Evolutionary conservation across 2,888 invertebrate genomes (phyloP), one percentile per base, ranked within the genome.

Genomic region (Leucoptera coffeella): DNA sequence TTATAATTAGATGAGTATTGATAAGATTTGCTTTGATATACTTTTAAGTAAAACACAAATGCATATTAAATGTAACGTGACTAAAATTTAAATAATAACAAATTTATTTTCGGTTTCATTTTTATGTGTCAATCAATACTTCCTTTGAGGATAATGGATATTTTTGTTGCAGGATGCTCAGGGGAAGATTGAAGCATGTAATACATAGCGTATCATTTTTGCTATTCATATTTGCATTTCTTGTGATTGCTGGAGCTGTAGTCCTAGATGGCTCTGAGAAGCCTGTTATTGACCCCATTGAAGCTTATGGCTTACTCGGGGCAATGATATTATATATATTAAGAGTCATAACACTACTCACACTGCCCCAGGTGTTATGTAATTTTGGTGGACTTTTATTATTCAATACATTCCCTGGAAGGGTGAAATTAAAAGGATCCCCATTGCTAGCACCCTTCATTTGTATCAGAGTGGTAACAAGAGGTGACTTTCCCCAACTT

Each of bases 341-440:
- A 38, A 75, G 92, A 39, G 75, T 85, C 32, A 67, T 92, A 26
- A 87, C 90, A 28, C 78, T 93, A 45, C 74, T 93, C 28, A 88
- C 92, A 29, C 69, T 93, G 48, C 93, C 93, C 12, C 90, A 92
- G 74, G 88, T 89, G 36, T 44, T 93, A 26, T 90, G 90, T 54
- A 89, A 89, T 52, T 89, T 91, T 56, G 74, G 84, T 37, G 93
- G 94, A 23, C 62, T 95, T 34, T 78, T 85, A 30, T 74, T 90
- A 37, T 95, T 91, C 58, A 95, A 95, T 71, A 90, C 93, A 35
- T 96, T 96, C 55, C 91, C 93, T 27, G 92, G 93, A 39, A 90
- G 89, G 64, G 87, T 92, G 3, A 74, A 80, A 36, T 64, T 90
- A 17, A 91, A 91, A 57, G 90, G 92, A 11, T 91, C 92, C 5